Conservation (phyloP, 1,140 invertebrate species). For the Homarus americanus region DNA sequence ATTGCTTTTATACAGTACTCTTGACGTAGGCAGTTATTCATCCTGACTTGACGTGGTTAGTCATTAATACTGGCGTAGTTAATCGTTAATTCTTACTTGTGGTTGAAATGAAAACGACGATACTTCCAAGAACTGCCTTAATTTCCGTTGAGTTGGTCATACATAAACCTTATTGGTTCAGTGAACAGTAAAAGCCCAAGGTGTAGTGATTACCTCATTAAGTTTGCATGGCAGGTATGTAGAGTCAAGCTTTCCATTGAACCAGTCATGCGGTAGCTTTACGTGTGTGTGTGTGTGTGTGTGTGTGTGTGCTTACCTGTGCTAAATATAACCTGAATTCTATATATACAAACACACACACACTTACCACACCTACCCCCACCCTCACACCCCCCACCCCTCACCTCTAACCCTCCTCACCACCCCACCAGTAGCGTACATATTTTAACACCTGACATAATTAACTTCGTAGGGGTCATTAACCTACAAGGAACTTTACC, state of each 20-base stretch:
- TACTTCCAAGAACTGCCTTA: not conserved
- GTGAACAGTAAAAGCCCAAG: not conserved
- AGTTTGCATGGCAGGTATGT: not conserved
- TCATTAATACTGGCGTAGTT: not conserved
- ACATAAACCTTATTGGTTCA: not conserved
- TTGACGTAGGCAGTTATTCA: no score
- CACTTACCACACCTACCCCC: not conserved
- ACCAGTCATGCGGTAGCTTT: not conserved
- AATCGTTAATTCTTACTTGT: not conserved
- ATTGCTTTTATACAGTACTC: no score
- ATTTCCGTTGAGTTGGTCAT: not conserved
- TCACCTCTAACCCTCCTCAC: no score
- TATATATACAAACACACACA: not conserved
- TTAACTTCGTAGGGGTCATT: no score
- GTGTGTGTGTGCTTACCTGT: no score
- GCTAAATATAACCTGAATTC: no score
- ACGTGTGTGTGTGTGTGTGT: not conserved
- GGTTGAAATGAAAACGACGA: not conserved
- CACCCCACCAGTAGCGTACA: no score
- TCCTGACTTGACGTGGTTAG: no score
- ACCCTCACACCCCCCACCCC: no score
- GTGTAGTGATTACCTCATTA: not conserved
- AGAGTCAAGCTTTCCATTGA: not conserved
- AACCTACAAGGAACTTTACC: no score
- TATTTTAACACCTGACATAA: no score